Evolutionary conservation across 1,140 invertebrate genomes (phyloP), one percentile per base, ranked within the genome.

Genomic region (Pissodes strobi): DNA sequence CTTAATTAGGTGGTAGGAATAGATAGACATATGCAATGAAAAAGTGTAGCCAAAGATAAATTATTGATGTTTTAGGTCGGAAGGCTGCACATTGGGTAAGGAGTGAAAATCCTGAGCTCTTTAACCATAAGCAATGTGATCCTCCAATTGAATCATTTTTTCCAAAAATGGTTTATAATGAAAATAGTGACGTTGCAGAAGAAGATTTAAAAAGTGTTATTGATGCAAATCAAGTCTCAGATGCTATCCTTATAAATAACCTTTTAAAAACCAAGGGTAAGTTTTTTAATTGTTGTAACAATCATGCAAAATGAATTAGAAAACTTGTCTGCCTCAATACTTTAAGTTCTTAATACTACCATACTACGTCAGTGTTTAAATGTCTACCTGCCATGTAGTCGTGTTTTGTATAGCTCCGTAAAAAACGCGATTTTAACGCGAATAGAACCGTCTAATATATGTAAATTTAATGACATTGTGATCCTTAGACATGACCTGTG

Each of bases 21-120:
- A 30, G 4, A 6, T 5, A 5, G 12, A 30, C 2, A 38, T 12
- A 5, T 46, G 8, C 8, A 10, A 17, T 5, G 8, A 18, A 46
- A 4, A 1, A 8, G 2, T 23, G 1, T 10, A 46, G 0, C n/a
- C n/a, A n/a, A n/a, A n/a, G n/a, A n/a, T n/a, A n/a, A n/a, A n/a
- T 0, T 30, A 0, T 30, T 4, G 2, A 10, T 52, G 13, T n/a
- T 19, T 43, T 27, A 52, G 64, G 64, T 18, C 84, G 85, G 48
- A 95, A 93, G 81, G 88, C 94, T 39, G 94, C 94, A 1, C 84
- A 86, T 59, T 97, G 91, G 89, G 84, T 97, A 45, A 79, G 87
- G 64, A 81, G 92, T 69, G 81, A 94, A 74, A 90, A 93, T 79
- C 74, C 86, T 1, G 83, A 92, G 4, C 74, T 91, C 43, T 95